Conservation (phyloP, 2,113 vertebrate species). For the Parotia lawesii region DNA sequence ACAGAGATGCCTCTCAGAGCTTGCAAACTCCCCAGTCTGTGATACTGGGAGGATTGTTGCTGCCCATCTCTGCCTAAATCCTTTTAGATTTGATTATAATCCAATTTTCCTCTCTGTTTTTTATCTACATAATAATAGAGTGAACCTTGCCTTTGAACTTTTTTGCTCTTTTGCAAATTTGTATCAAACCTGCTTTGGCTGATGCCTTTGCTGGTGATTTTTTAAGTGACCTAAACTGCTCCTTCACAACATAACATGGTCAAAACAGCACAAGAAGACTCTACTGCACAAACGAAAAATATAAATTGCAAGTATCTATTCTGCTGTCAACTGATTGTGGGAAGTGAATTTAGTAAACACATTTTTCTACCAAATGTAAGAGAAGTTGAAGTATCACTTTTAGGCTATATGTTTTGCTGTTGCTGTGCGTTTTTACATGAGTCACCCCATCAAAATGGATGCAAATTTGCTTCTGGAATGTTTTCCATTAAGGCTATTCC, state of each 20-base stretch:
- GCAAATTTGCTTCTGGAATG: not conserved
- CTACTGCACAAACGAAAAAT: not conserved
- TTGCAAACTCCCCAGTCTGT: not conserved
- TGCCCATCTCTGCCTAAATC: not conserved
- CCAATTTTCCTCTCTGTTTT: not conserved
- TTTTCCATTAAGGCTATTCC: not conserved
- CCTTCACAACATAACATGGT: not conserved
- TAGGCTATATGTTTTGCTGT: not conserved
- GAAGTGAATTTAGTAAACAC: not conserved
- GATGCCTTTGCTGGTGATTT: not conserved
- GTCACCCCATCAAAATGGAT: not conserved
- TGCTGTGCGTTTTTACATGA: not conserved
- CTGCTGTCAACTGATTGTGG: not conserved
- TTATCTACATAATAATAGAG: not conserved
- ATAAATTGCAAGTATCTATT: not conserved
- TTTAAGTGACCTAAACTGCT: not conserved
- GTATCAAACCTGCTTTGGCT: not conserved
- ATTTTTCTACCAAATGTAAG: not conserved
- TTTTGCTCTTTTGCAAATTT: not conserved
- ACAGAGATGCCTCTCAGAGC: not conserved
- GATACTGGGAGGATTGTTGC: not conserved
- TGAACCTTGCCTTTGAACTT: not conserved
- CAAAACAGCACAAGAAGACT: not conserved
- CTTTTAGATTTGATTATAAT: not conserved
- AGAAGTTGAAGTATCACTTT: not conserved